These are phyloP conservation scores for Indri indri DNA, from an alignment of 2,113 vertebrate genomes.

Conservation along the genomic window DNA sequence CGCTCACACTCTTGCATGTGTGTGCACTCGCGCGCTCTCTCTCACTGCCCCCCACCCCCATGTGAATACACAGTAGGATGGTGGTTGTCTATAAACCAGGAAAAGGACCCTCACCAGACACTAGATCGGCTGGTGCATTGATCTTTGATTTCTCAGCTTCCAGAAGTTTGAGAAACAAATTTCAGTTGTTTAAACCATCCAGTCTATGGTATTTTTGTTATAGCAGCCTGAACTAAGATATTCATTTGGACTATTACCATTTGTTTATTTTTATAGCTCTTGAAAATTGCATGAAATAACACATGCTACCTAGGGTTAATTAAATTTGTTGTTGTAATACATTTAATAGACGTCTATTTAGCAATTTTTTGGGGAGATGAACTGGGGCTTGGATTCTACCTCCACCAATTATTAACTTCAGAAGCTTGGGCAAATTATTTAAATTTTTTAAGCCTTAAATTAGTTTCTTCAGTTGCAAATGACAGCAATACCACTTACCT, in stretches of 20 bases:
- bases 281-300: background rate
- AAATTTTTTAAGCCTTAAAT: background rate
- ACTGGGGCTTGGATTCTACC: background rate
- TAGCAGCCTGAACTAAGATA: background rate
- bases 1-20: too few species aligned
- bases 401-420: background rate
- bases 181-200: background rate
- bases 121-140: fast-evolving
- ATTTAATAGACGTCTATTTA: background rate
- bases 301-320: background rate
- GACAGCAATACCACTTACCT: background rate
- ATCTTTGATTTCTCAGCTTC: background rate
- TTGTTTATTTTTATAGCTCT: background rate
- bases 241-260: background rate
- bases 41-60: too few species aligned
- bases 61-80: too few species aligned
- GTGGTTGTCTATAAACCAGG: background rate
- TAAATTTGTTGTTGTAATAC: background rate
- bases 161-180: background rate
- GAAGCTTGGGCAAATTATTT: background rate
- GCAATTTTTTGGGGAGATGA: background rate
- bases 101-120: background rate
- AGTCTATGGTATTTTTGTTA: background rate
- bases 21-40: too few species aligned
- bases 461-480: background rate